A percentile compares a stretch with the other conserved stretches of the same genome.
These are phyloP conservation scores for Campopleginae sp. DNA, from an alignment of 2,888 invertebrate genomes.

Conservation along the genomic window DNA sequence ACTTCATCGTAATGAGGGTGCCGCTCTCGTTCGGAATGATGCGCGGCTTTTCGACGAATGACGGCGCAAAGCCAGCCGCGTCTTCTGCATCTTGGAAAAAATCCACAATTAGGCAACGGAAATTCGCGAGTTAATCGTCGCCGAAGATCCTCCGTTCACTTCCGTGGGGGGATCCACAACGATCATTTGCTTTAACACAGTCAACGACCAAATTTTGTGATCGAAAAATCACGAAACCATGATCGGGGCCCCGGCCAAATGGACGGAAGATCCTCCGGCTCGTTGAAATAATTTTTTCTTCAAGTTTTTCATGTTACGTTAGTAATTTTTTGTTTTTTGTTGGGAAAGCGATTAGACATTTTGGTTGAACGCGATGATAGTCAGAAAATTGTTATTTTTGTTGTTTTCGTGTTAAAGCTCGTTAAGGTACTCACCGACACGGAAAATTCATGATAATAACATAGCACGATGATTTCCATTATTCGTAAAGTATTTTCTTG, in stretches of 20 bases:
- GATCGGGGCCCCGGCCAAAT: neutral
- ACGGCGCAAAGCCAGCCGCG: constrained; percentile 96
- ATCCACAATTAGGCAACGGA: constrained; percentile 66
- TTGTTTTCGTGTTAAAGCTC: neutral
- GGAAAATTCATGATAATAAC: constrained; percentile 9
- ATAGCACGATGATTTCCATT: constrained; percentile 4
- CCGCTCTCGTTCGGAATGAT: constrained; percentile 99
- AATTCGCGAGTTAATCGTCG: neutral
- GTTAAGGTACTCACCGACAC: constrained; percentile 54
- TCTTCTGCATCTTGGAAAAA: constrained; percentile 93
- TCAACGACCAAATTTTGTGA: neutral
- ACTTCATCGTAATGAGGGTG: constrained; percentile 98
- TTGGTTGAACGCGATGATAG: constrained; percentile 46
- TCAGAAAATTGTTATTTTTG: constrained; percentile 8
- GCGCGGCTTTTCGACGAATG: constrained; percentile 98
- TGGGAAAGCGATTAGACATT: constrained; percentile 53
- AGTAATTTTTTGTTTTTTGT: constrained; percentile 36
- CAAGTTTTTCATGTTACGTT: constrained; percentile 6
- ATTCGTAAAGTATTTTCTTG: constrained; percentile 4
- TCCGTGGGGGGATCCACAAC: neutral
- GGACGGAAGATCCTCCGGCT: constrained; percentile 2
- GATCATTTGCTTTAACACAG: neutral
- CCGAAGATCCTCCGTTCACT: constrained; percentile 41
- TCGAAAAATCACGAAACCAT: neutral
- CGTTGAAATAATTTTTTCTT: neutral